A percentile compares a stretch with the other conserved stretches of the same genome.
These are phyloP conservation scores for Festucalex cinctus DNA, from an alignment of 2,113 vertebrate species.

Conservation along the genomic window DNA sequence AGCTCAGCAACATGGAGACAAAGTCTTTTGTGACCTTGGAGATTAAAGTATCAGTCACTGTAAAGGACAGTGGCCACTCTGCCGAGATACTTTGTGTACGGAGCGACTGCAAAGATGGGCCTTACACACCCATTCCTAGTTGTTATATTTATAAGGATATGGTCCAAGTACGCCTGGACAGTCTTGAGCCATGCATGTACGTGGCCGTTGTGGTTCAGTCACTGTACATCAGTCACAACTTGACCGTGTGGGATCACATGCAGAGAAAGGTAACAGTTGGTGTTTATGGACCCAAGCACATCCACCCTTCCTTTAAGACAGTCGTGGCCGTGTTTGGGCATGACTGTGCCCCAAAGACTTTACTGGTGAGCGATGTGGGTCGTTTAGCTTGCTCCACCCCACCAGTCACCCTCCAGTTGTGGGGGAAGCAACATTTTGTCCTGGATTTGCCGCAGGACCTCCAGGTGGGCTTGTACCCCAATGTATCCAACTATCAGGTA, in stretches of 20 bases:
- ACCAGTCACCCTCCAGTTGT: conserved; percentile 87
- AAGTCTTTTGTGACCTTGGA: conserved; percentile 83
- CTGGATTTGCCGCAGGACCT: conserved; percentile 86
- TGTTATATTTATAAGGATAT: conserved; percentile 84
- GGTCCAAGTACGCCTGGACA: conserved; percentile 86
- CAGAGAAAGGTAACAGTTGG: conserved; percentile 86
- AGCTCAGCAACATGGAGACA: conserved; percentile 90
- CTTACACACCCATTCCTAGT: conserved; percentile 76
- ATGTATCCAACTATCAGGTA: conserved; percentile 90
- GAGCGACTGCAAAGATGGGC: conserved; percentile 87
- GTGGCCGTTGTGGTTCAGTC: conserved; percentile 82
- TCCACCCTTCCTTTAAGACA: conserved; percentile 92
- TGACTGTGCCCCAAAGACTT: conserved; percentile 88
- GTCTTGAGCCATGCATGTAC: conserved; percentile 92
- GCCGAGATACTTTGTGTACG: conserved; percentile 84
- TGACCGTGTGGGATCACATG: conserved; percentile 89
- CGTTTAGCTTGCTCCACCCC: conserved; percentile 73
- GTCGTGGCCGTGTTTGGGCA: conserved; percentile 94
- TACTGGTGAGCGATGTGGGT: conserved; percentile 84
- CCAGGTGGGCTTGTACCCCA: conserved; percentile 87
- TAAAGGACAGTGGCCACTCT: conserved; percentile 75
- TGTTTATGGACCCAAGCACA: conserved; percentile 92
- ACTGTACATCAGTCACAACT: conserved; percentile 74
- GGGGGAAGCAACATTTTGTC: conserved; percentile 92
- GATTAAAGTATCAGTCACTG: conserved; percentile 81